phyloP scores from a whole-genome alignment of 2,113 vertebrate species.

The Barnardius zonarius region DNA sequence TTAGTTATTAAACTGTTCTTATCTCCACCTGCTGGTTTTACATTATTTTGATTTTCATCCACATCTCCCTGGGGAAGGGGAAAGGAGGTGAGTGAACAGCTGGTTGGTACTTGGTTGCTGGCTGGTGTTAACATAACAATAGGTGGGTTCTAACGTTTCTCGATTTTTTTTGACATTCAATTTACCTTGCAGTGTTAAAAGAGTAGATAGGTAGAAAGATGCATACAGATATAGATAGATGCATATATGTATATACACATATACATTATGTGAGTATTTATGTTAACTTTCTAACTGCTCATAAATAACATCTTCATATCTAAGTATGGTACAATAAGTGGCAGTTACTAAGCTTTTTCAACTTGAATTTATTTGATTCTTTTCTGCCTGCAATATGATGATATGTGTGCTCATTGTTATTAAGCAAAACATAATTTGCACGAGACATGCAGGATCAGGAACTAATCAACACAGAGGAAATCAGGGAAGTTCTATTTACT shows the following conservation, averaged over 20 bases:
- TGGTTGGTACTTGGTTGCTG: not conserved
- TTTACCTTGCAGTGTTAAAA: not conserved
- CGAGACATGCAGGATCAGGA: not conserved
- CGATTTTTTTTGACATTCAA: not conserved
- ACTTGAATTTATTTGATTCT: not conserved
- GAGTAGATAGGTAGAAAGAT: not conserved
- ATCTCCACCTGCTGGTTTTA: no score
- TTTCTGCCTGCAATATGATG: not conserved
- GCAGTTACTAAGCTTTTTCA: not conserved
- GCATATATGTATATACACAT: not conserved
- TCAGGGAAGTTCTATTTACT: not conserved
- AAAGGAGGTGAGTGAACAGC: not conserved
- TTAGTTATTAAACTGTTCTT: no score
- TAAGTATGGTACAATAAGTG: not conserved
- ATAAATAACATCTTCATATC: not conserved
- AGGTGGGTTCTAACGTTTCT: not conserved
- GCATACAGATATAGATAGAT: not conserved
- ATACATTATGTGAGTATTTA: not conserved
- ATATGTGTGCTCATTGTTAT: not conserved
- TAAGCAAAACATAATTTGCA: not conserved
- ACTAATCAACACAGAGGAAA: not conserved
- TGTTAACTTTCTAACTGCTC: not conserved
- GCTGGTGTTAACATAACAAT: not conserved
- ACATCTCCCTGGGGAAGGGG: no score
- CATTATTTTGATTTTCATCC: not conserved